phyloP scores from a whole-genome alignment of 2,888 invertebrate species.

The Tachina lurida region DNA sequence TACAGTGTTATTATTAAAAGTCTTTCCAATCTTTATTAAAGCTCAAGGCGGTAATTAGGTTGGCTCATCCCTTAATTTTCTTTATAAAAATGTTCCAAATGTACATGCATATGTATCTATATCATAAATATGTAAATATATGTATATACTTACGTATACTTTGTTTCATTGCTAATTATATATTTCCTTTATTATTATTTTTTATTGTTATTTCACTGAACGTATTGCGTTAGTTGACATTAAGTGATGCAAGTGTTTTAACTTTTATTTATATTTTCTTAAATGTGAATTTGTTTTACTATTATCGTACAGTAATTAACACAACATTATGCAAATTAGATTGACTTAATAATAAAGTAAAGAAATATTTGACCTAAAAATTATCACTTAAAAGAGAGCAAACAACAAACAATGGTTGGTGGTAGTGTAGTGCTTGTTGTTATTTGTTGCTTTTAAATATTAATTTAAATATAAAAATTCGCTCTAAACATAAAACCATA shows the following conservation, averaged over 20 bases:
- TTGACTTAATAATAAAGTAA: neutral
- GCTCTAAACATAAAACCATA: constrained; percentile 2
- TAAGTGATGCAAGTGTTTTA: constrained; percentile 2
- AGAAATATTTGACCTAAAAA: constrained; percentile 26
- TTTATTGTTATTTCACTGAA: neutral
- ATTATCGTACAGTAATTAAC: constrained; percentile 1
- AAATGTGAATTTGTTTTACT: neutral
- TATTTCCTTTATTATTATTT: no score
- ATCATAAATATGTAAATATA: no score
- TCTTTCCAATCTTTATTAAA: no score
- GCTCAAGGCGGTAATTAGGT: no score
- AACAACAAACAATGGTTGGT: neutral
- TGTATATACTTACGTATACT: no score
- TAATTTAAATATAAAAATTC: neutral
- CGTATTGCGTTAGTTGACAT: constrained; percentile 15
- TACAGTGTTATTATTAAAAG: no score
- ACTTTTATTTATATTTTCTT: constrained; percentile 4
- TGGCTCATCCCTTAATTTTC: no score
- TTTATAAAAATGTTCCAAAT: no score
- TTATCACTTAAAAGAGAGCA: neutral
- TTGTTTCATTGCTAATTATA: no score
- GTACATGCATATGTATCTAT: no score
- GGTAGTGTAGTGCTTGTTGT: neutral
- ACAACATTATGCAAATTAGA: constrained; percentile 19
- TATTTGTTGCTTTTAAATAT: constrained; percentile 1